Evolutionary conservation across 2,888 invertebrate genomes (phyloP), one percentile per base, ranked within the genome.

Genomic region (Trichopria drosophilae): DNA sequence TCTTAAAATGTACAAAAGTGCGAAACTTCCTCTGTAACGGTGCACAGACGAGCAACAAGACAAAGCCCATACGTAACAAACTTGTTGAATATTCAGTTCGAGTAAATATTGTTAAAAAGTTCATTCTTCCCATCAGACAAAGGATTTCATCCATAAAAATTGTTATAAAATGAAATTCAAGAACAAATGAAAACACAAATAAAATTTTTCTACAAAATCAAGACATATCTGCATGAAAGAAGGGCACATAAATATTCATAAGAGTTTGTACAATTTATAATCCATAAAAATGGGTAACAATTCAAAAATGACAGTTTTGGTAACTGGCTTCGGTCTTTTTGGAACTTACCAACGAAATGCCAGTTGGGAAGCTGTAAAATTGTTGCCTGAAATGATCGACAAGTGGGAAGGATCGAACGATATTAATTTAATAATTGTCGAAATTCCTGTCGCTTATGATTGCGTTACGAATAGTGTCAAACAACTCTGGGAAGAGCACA

Each of bases 241-340:
- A 32, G 19, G n/a, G 23, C n/a, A n/a, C 24, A 24, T 10, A 24
- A 24, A 10, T 24, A 24, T 24, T 6, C 10, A 10, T 10, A 24
- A 24, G 6, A 24, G 10, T 9, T 9, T 24, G 6, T 24, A 24
- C 10, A 36, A 36, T 40, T 19, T 40, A 15, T 6, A 31, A 41
- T 31, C 20, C 26, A 29, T 23, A n/a, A 44, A 47, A 19, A 56
- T 58, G 56, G 35, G 51, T 23, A 52, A 37, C n/a, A 19, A 60
- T 12, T 26, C 20, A 7, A 47, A 62, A 9, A 36, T 35, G 18
- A 71, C 64, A 12, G 78, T 85, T 31, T 62, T 87, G 20, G 79
- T 88, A 10, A 86, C 86, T 55, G 92, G 92, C 5, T 93, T 93
- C 75, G 91, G 91, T 1, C 90, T 90, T 1, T 93, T 91, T 75